These are phyloP conservation scores for Monochamus alternatus DNA, from an alignment of 2,888 invertebrate genomes.

Conservation along the genomic window DNA sequence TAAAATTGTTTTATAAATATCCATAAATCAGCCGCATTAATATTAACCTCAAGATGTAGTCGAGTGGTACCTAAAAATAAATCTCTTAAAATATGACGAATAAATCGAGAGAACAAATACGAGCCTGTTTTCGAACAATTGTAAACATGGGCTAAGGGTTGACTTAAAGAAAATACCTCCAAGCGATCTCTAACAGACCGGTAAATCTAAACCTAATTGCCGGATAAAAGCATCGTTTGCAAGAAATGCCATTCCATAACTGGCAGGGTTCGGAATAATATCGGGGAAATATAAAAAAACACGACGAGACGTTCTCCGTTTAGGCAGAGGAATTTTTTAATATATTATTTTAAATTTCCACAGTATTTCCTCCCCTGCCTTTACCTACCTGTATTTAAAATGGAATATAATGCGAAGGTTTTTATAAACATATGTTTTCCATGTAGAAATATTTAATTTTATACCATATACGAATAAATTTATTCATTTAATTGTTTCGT, in stretches of 20 bases:
- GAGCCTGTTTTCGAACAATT: slow-evolving; percentile 7
- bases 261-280: slow-evolving; percentile 21
- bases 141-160: slow-evolving; percentile 15
- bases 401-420: no score
- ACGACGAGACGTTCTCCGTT: not conserved
- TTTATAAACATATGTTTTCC: no score
- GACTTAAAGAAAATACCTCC: slow-evolving; percentile 27
- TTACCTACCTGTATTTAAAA: not conserved
- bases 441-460: no score
- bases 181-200: slow-evolving; percentile 36
- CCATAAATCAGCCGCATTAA: not conserved
- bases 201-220: slow-evolving; percentile 47
- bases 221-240: slow-evolving; percentile 47
- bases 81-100: slow-evolving; percentile 31
- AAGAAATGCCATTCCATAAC: slow-evolving; percentile 38
- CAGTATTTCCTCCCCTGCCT: not conserved
- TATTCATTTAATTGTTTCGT: no score
- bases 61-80: slow-evolving; percentile 46
- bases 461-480: no score
- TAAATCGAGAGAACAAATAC: slow-evolving; percentile 36
- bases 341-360: slow-evolving; percentile 4
- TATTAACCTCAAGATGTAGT: slow-evolving; percentile 42
- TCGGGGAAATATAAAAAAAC: not conserved
- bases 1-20: no score
- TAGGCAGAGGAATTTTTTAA: slow-evolving; percentile 5